phyloP scores from a whole-genome alignment of 2,797 vertebrate species.

The Poeciliopsis infans region DNA sequence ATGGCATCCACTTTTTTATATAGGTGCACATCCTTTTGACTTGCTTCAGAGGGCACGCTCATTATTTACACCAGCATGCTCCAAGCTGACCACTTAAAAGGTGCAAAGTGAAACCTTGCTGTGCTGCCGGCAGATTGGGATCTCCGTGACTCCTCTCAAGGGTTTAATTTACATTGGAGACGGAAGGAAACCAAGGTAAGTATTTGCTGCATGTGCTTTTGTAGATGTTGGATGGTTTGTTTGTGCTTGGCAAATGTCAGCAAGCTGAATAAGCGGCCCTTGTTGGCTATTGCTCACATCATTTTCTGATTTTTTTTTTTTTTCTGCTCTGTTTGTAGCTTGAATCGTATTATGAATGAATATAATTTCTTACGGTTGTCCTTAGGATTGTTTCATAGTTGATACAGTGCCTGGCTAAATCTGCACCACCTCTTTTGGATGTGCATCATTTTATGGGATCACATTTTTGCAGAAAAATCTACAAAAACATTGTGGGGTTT shows the following conservation, averaged over 20 bases:
- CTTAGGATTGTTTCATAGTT: not conserved
- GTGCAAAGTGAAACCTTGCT: constrained; percentile 21
- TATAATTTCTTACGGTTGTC: constrained; percentile 7
- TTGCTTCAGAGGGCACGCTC: constrained; percentile 23
- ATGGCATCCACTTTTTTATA: constrained; percentile 20
- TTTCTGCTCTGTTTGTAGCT: constrained; percentile 11
- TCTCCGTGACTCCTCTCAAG: constrained; percentile 31
- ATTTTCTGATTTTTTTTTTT: constrained; percentile 16
- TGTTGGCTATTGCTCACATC: constrained; percentile 26
- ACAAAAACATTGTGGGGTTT: not conserved
- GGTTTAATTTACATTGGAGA: constrained; percentile 31
- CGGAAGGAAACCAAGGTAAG: constrained; percentile 31
- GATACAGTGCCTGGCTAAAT: not conserved
- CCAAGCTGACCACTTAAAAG: constrained; percentile 27
- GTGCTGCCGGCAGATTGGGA: constrained; percentile 29
- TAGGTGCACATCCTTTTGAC: constrained; percentile 25
- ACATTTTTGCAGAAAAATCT: not conserved
- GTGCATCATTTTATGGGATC: not conserved
- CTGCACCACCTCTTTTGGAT: not conserved
- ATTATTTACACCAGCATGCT: constrained; percentile 43
- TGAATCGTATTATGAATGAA: constrained; percentile 10
- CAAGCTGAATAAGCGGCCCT: constrained; percentile 38
- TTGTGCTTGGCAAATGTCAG: constrained; percentile 57
- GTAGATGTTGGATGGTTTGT: constrained; percentile 26
- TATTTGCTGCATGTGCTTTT: constrained; percentile 38